Percentiles rank a stretch among this genome's conserved stretches.
Evolutionary conservation across 2,888 invertebrate species (phyloP).

Genomic region (Leptinotarsa juncta): DNA sequence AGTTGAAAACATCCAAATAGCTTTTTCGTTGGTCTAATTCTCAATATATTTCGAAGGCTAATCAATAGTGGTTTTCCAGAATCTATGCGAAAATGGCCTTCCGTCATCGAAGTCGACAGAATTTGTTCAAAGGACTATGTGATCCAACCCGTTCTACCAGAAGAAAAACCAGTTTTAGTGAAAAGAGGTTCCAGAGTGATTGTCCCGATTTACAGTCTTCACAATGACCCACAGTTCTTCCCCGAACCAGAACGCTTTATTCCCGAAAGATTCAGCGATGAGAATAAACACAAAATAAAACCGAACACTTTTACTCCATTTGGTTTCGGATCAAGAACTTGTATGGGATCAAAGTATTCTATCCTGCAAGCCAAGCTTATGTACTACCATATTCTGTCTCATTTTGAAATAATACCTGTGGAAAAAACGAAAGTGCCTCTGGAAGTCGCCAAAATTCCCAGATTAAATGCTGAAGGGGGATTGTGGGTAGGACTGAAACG

Average conservation of each 20-base stretch:
- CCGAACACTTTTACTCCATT: slow-evolving; percentile 22
- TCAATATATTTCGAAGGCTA: too few species aligned
- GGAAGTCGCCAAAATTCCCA: slow-evolving; percentile 22
- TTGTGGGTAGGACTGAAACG: slow-evolving; percentile 22
- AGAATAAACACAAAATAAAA: slow-evolving; percentile 67
- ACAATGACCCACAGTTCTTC: slow-evolving; percentile 70
- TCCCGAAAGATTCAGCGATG: slow-evolving; percentile 70
- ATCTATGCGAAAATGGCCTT: slow-evolving; percentile 71
- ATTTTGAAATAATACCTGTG: slow-evolving; percentile 22
- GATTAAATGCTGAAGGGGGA: slow-evolving; percentile 22
- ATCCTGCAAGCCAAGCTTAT: slow-evolving; percentile 17
- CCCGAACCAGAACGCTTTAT: slow-evolving; percentile 69
- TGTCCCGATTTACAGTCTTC: slow-evolving; percentile 68
- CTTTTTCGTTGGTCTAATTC: too few species aligned
- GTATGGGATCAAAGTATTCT: slow-evolving; percentile 23
- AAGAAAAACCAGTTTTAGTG: slow-evolving; percentile 56
- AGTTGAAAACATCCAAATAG: too few species aligned
- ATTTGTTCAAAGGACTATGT: slow-evolving; percentile 69
- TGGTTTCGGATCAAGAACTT: slow-evolving; percentile 21
- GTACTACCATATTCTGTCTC: slow-evolving; percentile 16
- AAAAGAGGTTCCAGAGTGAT: slow-evolving; percentile 66
- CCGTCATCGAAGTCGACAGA: slow-evolving; percentile 69
- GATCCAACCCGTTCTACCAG: slow-evolving; percentile 66
- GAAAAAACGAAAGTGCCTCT: slow-evolving; percentile 20
- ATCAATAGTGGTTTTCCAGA: slow-evolving; percentile 58